phyloP scores from a whole-genome alignment of 1,140 invertebrate genomes.

The Drosophila carrolli region DNA sequence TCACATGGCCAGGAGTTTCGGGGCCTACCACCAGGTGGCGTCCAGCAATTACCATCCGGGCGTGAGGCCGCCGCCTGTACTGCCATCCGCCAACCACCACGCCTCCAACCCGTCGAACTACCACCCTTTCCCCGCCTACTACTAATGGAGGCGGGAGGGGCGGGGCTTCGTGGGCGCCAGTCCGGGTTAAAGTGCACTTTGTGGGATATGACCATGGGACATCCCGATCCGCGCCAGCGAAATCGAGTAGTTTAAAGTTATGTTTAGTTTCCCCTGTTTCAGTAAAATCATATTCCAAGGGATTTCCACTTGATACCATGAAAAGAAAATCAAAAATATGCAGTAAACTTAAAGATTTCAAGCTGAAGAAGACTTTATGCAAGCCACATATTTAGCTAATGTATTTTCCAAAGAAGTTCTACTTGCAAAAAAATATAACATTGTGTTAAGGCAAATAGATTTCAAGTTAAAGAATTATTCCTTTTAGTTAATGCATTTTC shows the following conservation, averaged over 20 bases:
- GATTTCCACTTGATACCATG: background rate
- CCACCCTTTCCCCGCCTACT: constrained; percentile 84
- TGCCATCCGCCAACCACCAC: constrained; percentile 83
- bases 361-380: too few relatives aligned
- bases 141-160: constrained; percentile 37
- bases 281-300: constrained; percentile 1
- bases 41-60: constrained; percentile 83
- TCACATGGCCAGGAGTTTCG: constrained; percentile 83
- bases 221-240: background rate
- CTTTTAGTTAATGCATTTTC: too few relatives aligned
- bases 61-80: constrained; percentile 79
- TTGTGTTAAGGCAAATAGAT: too few relatives aligned
- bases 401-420: too few relatives aligned
- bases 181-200: background rate
- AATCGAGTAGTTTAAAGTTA: constrained; percentile 3
- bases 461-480: too few relatives aligned
- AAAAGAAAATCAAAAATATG: too few relatives aligned
- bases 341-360: too few relatives aligned
- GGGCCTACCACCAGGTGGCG: constrained; percentile 84
- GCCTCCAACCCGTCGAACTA: constrained; percentile 84
- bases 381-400: too few relatives aligned
- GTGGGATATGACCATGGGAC: background rate
- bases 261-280: background rate
- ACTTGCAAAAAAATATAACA: too few relatives aligned
- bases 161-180: background rate